Conservation (phyloP, 1,140 invertebrate genomes). For the Sinella curviseta region DNA sequence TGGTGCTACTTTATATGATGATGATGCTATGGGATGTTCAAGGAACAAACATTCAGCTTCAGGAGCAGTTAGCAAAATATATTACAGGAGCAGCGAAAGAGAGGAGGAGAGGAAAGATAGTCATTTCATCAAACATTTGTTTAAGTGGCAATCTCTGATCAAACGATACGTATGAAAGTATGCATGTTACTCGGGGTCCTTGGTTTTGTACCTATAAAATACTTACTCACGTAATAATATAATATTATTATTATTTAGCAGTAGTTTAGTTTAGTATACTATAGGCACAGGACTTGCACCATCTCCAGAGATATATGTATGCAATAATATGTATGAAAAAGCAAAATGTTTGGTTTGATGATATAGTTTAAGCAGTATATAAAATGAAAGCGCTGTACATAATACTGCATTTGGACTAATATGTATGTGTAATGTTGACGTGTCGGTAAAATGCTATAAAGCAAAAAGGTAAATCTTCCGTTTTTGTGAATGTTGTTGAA, state of each 20-base stretch:
- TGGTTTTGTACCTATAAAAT: no score
- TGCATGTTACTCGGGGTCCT: neutral
- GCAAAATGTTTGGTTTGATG: no score
- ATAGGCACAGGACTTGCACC: no score
- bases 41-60: neutral
- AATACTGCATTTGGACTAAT: no score
- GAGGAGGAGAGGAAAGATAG: conserved; percentile 3
- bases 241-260: no score
- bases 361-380: no score
- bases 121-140: conserved; percentile 27
- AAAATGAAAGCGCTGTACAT: no score
- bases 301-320: no score
- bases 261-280: no score
- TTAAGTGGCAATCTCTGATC: conserved; percentile 27
- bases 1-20: no score
- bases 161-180: conserved; percentile 22
- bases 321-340: no score
- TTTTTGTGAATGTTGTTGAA: conserved; percentile 18
- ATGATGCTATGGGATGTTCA: neutral
- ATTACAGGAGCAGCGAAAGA: neutral
- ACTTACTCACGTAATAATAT: no score
- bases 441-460: conserved; percentile 14
- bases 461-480: conserved; percentile 5
- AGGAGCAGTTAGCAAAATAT: neutral
- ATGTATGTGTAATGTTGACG: neutral